Evolutionary conservation across 2,888 invertebrate genomes (phyloP).

Genomic region (Chironomus tentans): DNA sequence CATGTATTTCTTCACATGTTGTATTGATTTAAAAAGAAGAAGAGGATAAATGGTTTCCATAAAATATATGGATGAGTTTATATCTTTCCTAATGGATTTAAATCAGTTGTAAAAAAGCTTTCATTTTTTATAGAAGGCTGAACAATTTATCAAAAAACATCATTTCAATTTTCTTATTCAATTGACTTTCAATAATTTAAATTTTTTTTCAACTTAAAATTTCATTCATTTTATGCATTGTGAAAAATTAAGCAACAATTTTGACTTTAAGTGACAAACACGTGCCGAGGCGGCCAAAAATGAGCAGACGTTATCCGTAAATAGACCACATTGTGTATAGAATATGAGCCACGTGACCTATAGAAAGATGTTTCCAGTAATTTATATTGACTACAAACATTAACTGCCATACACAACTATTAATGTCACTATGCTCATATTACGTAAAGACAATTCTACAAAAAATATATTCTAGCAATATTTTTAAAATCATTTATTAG

Average conservation of each 20-base stretch:
- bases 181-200: no score
- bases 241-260: background rate
- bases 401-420: background rate
- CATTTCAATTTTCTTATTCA: no score
- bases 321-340: background rate
- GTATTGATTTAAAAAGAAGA: no score
- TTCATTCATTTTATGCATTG: background rate
- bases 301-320: background rate
- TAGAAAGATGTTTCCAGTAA: background rate
- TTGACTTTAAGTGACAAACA: background rate
- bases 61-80: background rate
- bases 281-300: background rate
- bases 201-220: background rate
- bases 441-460: no score
- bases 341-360: background rate
- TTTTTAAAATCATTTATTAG: no score
- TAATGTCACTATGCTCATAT: no score
- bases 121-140: constrained; percentile 7
- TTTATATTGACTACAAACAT: background rate
- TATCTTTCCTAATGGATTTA: constrained; percentile 8
- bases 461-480: no score
- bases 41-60: no score
- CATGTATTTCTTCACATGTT: background rate
- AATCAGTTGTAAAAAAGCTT: background rate
- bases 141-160: background rate